These are phyloP conservation scores for Neopipo cinnamomea DNA, from an alignment of 2,113 vertebrate species.

Conservation along the genomic window DNA sequence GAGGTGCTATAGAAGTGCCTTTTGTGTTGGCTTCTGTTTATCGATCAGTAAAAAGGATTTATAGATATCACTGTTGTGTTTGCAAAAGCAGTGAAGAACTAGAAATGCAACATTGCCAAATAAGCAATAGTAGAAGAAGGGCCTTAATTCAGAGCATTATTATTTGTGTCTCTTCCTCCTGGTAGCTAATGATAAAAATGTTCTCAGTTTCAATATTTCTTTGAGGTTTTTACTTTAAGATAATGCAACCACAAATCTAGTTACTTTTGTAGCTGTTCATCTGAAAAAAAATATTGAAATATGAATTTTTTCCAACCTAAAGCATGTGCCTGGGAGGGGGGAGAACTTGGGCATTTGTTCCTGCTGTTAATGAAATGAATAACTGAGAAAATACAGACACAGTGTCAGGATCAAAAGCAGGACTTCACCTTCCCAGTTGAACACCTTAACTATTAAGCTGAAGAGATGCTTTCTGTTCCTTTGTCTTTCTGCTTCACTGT, in stretches of 20 bases:
- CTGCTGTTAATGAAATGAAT: neutral
- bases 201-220: constrained; percentile 7
- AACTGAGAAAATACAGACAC: neutral
- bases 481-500: neutral
- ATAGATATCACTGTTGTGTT: neutral
- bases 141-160: neutral
- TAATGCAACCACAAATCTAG: neutral
- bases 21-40: neutral
- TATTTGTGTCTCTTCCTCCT: neutral
- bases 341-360: neutral
- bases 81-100: neutral
- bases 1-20: neutral
- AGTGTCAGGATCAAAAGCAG: neutral
- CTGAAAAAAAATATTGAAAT: neutral
- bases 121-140: neutral
- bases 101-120: neutral
- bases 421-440: neutral
- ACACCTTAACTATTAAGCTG: neutral
- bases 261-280: neutral
- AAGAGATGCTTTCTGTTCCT: neutral
- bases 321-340: neutral
- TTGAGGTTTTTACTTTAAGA: neutral
- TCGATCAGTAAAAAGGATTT: neutral
- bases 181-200: neutral
- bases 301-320: neutral